Base-by-base conservation (phyloP, 2,797 vertebrate genomes). In the Melanotaenia trifasciata region DNA sequence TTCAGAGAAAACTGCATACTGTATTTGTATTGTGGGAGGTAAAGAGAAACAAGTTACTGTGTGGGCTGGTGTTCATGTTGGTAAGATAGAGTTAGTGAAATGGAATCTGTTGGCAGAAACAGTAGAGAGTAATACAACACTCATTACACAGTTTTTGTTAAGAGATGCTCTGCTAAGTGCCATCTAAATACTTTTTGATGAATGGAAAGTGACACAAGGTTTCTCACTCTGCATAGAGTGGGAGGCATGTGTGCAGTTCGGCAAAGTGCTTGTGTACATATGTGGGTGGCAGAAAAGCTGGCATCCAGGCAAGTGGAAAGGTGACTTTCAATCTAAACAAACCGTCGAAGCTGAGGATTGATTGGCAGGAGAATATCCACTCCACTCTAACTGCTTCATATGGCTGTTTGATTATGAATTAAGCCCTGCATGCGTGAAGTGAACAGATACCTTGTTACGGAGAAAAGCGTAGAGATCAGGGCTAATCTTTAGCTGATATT, bases 361-460 rank as follows among this genome's bases (percentile, higher is more conserved):
- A 88, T 76, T 86, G 83, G 56, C 83, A 84, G 74, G 16, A 79
- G 59, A 72, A 71, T 70, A 80, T 83, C 73, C 65, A 30, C 79
- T 79, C 61, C 65, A 43, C 58, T 72, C 51, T 47, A 45, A 40
- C 64, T 47, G 65, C 2, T 16, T 81, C 51, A 79, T 40, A 54
- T 33, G 43, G 60, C 62, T 83, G 13, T 84, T 88, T 89, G 79
- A 88, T 84, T 80, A 71, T 24, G 66, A 87, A 83, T 90, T 84
- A 83, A 81, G 74, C 72, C 43, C 18, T 45, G 58, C 66, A 65
- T 5, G 35, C 77, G 71, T 56, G 50, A 80, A 75, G 67, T 65
- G 83, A 84, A 58, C 70, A 35, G 64, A 76, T 62, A 78, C 61
- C 66, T 80, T 73, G 72, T 84, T 80, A 30, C 58, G 43, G 5